phyloP scores from a whole-genome alignment of 2,113 vertebrate species.

The Irena cyanogastra region DNA sequence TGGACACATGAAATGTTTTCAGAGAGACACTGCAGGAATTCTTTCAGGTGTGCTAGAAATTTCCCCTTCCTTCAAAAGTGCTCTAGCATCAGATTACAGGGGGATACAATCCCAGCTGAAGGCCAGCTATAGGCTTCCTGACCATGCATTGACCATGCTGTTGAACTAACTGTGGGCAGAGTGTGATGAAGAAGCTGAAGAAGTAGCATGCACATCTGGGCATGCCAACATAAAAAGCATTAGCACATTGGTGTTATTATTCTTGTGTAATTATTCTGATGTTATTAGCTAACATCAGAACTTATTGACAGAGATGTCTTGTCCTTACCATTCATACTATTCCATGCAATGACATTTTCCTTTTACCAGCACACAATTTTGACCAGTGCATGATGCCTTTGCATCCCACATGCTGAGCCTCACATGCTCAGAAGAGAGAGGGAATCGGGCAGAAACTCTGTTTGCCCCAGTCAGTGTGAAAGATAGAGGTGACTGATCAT shows the following conservation, averaged over 20 bases:
- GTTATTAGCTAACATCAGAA: neutral
- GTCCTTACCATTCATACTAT: neutral
- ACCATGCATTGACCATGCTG: too few species aligned
- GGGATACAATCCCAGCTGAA: too few species aligned
- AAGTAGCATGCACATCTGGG: neutral
- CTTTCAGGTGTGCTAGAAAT: neutral
- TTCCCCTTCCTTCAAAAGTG: too few species aligned
- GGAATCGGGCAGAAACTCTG: neutral
- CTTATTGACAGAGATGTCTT: neutral
- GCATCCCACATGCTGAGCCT: fast-evolving
- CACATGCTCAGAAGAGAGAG: neutral
- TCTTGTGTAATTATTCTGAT: too few species aligned
- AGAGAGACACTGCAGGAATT: neutral
- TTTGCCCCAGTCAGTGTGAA: neutral
- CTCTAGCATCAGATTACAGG: too few species aligned
- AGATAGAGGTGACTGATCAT: neutral
- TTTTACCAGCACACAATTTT: neutral
- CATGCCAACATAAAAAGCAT: neutral
- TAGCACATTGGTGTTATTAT: neutral
- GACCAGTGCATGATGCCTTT: neutral
- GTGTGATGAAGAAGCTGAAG: neutral
- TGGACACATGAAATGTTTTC: fast-evolving
- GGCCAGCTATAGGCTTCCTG: too few species aligned
- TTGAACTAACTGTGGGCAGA: neutral
- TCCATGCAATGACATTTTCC: neutral